Evolutionary conservation across 1,140 invertebrate genomes (phyloP), one percentile per base, ranked within the genome.

Genomic region (Dreissena polymorpha): DNA sequence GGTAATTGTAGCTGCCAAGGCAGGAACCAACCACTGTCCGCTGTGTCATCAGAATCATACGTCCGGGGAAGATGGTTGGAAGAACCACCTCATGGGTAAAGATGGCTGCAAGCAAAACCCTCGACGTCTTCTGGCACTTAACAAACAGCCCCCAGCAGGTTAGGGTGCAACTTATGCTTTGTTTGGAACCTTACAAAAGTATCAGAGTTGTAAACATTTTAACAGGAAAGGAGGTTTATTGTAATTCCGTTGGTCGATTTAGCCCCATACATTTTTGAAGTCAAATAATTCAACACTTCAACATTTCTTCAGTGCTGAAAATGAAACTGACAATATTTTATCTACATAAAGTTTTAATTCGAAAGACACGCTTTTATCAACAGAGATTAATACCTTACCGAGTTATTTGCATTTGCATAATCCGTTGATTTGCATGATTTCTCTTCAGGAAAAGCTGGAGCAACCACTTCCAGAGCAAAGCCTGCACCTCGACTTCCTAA

Each of bases 1-100:
- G 39, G 2, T 8, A 39, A 78, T 88, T 88, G 8, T 82, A 94
- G 94, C 92, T 77, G 87, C 90, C 25, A 92, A 93, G 68, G 57
- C 90, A 5, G 85, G 88, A 27, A 89, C 87, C 67, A 93, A 91
- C 81, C 94, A 95, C 80, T 97, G 96, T 92, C 96, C 96, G 5
- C 92, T 97, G 16, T 97, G 96, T 89, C 95, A 95, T 86, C 93
- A 94, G 73, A 95, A 95, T 89, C 93, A 96, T 13, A 92, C 94
- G 64, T 75, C 93, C 76, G 91, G 94, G 85, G 95, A 95, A 90
- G 91, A 94, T 85, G 91, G 94, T 82, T 96, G 96, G 95, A 94
- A 95, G 90, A 93, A 94, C 53, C 95, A 96, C 90, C 90, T 96
- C 3, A 95, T 96, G 94, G 89, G 89, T 0, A 84, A 83, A 65